Evolutionary conservation across 1,140 invertebrate species (phyloP).

Genomic region (Tetramorium simillimum): DNA sequence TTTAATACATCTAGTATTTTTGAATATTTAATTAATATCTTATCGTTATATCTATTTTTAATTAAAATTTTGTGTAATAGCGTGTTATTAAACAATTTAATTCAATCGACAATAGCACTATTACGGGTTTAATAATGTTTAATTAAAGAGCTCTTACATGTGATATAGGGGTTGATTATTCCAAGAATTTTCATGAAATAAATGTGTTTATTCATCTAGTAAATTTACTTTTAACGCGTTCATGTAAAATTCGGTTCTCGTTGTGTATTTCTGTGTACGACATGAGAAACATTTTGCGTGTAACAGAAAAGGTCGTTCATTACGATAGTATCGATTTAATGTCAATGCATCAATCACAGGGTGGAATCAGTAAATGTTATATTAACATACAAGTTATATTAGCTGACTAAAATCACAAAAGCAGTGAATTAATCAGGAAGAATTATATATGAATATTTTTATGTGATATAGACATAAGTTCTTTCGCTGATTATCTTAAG

Average conservation of each 20-base stretch:
- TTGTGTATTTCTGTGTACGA: slow-evolving; percentile 18
- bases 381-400: not conserved
- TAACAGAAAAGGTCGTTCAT: not conserved
- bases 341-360: slow-evolving; percentile 1
- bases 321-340: slow-evolving; percentile 42
- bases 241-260: not conserved
- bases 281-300: not conserved
- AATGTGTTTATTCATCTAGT: not conserved
- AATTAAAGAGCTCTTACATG: not conserved
- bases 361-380: not conserved
- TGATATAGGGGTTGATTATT: not conserved
- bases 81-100: not conserved
- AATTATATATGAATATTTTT: not conserved
- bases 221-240: not conserved
- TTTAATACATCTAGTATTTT: not conserved
- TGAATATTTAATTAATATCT: not conserved
- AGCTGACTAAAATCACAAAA: not conserved
- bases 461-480: not conserved
- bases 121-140: slow-evolving; percentile 10
- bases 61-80: not conserved
- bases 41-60: slow-evolving; percentile 11
- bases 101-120: not conserved
- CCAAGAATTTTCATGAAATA: slow-evolving; percentile 22
- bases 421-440: not conserved
- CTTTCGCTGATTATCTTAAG: not conserved